A percentile compares a stretch with the other conserved stretches of the same genome.
Conservation (phyloP, 2,888 invertebrate genomes). For the Atethmia centrago region DNA sequence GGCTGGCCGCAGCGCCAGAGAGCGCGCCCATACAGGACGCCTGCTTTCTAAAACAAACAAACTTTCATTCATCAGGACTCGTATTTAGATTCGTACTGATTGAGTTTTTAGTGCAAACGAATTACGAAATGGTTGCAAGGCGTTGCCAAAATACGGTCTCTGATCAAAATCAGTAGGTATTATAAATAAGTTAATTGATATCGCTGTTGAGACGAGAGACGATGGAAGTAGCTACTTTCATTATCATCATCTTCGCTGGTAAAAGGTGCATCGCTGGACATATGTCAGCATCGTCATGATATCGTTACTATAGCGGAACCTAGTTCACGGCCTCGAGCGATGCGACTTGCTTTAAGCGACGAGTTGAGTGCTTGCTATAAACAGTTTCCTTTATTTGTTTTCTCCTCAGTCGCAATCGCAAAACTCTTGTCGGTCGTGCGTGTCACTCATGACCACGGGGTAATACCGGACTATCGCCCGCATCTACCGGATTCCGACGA, state of each 20-base stretch:
- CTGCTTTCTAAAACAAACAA: constrained; percentile 50
- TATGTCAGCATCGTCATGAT: neutral
- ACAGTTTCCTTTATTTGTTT: neutral
- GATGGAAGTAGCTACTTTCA: too few relatives aligned
- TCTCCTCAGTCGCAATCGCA: neutral
- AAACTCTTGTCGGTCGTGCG: neutral
- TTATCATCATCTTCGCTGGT: neutral
- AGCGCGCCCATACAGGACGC: too few relatives aligned
- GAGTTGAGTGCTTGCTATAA: neutral
- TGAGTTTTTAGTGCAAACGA: constrained; percentile 48
- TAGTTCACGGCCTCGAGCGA: neutral
- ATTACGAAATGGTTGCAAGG: constrained; percentile 14
- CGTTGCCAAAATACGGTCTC: too few relatives aligned
- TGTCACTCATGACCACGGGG: neutral
- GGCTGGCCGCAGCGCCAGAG: too few relatives aligned
- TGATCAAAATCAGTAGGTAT: too few relatives aligned
- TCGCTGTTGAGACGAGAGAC: too few relatives aligned
- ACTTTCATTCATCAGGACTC: constrained; percentile 45
- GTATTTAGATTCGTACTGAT: constrained; percentile 48
- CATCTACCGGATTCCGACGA: too few relatives aligned
- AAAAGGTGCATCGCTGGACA: neutral
- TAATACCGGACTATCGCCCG: neutral
- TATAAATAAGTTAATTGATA: neutral
- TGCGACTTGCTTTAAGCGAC: neutral
- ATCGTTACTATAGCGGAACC: neutral